phyloP scores from a whole-genome alignment of 1,140 invertebrate species.

The Apis cerana region DNA sequence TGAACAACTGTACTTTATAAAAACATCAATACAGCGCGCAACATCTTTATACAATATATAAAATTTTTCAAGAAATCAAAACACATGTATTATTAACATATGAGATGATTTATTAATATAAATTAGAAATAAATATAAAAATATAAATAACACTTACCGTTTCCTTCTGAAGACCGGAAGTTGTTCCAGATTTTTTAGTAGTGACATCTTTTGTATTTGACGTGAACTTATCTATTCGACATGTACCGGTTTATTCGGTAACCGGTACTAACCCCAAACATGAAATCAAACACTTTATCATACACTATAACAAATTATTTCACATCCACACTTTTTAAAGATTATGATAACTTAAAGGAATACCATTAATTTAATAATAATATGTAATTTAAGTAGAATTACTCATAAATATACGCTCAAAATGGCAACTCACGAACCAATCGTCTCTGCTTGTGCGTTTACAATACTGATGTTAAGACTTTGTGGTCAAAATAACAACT shows the following conservation, averaged over 20 bases:
- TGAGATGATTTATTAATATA: background rate
- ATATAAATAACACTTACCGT: conserved; percentile 37
- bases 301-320: conserved; percentile 21
- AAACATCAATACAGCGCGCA: background rate
- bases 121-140: background rate
- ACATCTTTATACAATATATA: background rate
- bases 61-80: background rate
- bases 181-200: conserved; percentile 3
- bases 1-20: background rate
- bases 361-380: background rate
- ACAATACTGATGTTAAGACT: conserved; percentile 39
- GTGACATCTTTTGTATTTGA: conserved; percentile 40
- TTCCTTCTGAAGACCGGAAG: conserved; percentile 36
- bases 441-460: conserved; percentile 45
- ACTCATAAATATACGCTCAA: conserved; percentile 26
- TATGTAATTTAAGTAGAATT: background rate
- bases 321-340: background rate
- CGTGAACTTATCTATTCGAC: conserved; percentile 19
- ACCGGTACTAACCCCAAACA: conserved; percentile 48
- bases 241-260: conserved; percentile 46
- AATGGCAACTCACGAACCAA: conserved; percentile 32
- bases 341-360: background rate
- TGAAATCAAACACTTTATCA: conserved; percentile 12
- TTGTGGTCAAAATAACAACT: conserved; percentile 14
- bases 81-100: background rate